Percentiles rank a stretch among this genome's conserved stretches.
Conservation (phyloP, 2,113 vertebrate species). For the Zapus hudsonius region DNA sequence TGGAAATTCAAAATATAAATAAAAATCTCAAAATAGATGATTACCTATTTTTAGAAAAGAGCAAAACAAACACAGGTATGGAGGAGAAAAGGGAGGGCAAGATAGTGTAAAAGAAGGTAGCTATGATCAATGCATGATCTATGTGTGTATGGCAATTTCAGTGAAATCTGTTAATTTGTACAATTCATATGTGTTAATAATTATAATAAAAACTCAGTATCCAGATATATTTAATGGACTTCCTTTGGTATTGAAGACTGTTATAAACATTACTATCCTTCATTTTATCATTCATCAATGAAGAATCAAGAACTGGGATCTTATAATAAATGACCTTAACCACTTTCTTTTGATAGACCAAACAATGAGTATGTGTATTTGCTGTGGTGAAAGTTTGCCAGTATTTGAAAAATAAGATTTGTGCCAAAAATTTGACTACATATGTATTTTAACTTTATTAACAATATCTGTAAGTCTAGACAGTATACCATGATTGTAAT, state of each 20-base stretch:
- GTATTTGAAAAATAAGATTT: slow-evolving; percentile 5
- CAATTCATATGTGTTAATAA: not conserved
- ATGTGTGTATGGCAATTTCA: not conserved
- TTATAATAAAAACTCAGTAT: slow-evolving; percentile 2
- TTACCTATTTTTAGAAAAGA: not conserved
- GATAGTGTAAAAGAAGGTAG: too few relatives aligned
- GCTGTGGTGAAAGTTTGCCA: slow-evolving; percentile 5
- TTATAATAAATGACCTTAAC: slow-evolving; percentile 1
- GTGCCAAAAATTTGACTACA: slow-evolving; percentile 12
- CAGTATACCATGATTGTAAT: too few relatives aligned
- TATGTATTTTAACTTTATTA: too few relatives aligned
- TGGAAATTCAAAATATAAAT: not conserved
- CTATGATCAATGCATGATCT: not conserved
- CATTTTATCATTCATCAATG: not conserved
- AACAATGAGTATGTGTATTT: not conserved
- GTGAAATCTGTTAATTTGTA: not conserved
- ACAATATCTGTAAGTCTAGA: too few relatives aligned
- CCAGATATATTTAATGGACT: not conserved
- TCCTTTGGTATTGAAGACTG: not conserved
- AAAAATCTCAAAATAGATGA: not conserved
- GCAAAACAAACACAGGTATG: too few relatives aligned
- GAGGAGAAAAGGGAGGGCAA: not conserved
- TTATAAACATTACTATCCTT: not conserved
- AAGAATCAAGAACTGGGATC: slow-evolving; percentile 3
- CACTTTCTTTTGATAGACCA: not conserved